Conservation (phyloP, 2,888 invertebrate species). For the Macaria liturata region DNA sequence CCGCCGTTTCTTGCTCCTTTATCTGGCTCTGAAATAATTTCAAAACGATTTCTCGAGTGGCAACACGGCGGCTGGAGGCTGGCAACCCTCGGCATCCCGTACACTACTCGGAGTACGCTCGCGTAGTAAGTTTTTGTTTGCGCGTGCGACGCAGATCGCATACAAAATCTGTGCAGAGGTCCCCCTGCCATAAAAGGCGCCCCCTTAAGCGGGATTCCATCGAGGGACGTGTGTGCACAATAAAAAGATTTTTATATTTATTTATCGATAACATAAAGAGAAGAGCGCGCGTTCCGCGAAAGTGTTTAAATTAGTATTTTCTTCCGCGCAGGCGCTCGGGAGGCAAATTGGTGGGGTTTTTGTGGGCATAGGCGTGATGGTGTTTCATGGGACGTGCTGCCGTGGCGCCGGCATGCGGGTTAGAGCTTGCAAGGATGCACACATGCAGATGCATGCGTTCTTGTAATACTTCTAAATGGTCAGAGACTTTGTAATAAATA, state of each 20-base stretch:
- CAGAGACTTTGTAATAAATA: too few species aligned
- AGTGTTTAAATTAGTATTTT: conserved; percentile 64
- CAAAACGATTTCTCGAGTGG: background rate
- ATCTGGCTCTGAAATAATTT: too few species aligned
- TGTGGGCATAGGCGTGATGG: conserved; percentile 24
- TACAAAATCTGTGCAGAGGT: conserved; percentile 67
- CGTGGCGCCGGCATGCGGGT: conserved; percentile 3
- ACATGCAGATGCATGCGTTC: background rate
- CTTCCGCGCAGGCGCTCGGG: conserved; percentile 51
- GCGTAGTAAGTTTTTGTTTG: conserved; percentile 75
- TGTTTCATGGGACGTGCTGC: conserved; percentile 11
- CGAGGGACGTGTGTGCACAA: conserved; percentile 70
- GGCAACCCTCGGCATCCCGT: conserved; percentile 59
- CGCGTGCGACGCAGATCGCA: conserved; percentile 57
- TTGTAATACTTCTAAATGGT: too few species aligned
- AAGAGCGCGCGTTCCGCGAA: conserved; percentile 54
- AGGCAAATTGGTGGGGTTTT: conserved; percentile 32
- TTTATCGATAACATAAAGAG: conserved; percentile 61
- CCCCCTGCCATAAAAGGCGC: conserved; percentile 72
- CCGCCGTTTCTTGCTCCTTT: too few species aligned
- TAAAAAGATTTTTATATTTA: conserved; percentile 74
- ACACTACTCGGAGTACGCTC: conserved; percentile 63
- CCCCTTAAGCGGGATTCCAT: conserved; percentile 74
- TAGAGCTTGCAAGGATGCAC: background rate
- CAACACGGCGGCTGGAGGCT: background rate